Evolutionary conservation across 2,797 vertebrate genomes (phyloP).

Genomic region (Acanthurus leucopareius): DNA sequence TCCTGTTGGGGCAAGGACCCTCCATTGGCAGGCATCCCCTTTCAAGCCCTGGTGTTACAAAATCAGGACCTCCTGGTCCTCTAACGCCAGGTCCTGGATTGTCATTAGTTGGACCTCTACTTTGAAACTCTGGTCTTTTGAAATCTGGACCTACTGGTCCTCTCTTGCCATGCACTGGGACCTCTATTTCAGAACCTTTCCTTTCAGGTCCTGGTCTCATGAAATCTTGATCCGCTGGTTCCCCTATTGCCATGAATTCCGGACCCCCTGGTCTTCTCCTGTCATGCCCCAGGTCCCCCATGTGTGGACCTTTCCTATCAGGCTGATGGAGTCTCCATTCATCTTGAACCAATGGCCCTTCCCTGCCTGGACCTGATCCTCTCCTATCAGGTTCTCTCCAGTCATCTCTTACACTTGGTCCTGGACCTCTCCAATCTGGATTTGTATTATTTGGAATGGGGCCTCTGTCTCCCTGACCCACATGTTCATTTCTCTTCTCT

Average conservation of each 20-base stretch:
- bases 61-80: constrained; percentile 9
- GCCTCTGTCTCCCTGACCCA: constrained; percentile 22
- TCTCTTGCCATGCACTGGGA: not conserved
- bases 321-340: constrained; percentile 40
- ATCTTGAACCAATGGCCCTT: constrained; percentile 37
- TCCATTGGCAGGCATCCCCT: constrained; percentile 11
- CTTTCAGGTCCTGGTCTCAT: constrained; percentile 2
- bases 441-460: constrained; percentile 39
- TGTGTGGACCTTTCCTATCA: constrained; percentile 41
- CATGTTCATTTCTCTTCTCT: constrained; percentile 35
- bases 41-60: constrained; percentile 15
- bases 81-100: not conserved
- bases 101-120: not conserved
- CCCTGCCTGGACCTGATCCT: constrained; percentile 30
- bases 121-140: not conserved
- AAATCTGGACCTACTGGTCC: constrained; percentile 8
- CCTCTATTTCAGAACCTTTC: constrained; percentile 8
- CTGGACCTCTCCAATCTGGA: constrained; percentile 41
- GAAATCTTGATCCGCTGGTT: not conserved
- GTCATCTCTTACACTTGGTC: constrained; percentile 34
- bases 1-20: constrained; percentile 17
- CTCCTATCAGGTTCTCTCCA: constrained; percentile 37
- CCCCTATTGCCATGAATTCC: too few relatives aligned
- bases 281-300: constrained; percentile 42
- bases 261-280: constrained; percentile 4